Evolutionary conservation across 2,113 vertebrate species (phyloP).

Genomic region (Butorides virescens): DNA sequence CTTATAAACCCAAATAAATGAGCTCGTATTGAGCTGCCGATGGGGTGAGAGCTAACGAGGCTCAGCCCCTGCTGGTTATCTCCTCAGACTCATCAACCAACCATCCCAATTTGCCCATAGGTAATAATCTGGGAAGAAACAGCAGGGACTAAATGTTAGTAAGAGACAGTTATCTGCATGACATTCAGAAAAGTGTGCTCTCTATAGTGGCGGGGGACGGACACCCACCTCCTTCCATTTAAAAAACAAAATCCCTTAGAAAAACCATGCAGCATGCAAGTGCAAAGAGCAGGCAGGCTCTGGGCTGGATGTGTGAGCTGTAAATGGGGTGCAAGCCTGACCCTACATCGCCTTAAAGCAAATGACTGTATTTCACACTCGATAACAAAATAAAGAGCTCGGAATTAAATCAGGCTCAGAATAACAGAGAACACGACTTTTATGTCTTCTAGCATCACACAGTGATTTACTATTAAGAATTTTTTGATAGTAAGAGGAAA

Average conservation of each 20-base stretch:
- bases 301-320: not conserved
- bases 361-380: not conserved
- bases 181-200: not conserved
- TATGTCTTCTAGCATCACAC: not conserved
- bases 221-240: not conserved
- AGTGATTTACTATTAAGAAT: not conserved
- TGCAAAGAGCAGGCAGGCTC: not conserved
- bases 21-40: not conserved
- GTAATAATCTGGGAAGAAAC: not conserved
- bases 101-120: not conserved
- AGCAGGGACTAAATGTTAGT: not conserved
- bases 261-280: not conserved
- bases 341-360: not conserved
- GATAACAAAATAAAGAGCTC: not conserved
- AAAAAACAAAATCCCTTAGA: not conserved
- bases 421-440: not conserved
- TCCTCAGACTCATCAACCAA: not conserved
- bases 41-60: not conserved
- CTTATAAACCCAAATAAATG: not conserved
- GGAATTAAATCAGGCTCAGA: not conserved
- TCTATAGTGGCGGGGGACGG: accelerated
- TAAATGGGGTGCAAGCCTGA: not conserved
- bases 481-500: not conserved
- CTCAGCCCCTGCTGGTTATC: not conserved
- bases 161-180: not conserved